Conservation (phyloP, 2,113 vertebrate genomes). For the Ailurus styani region DNA sequence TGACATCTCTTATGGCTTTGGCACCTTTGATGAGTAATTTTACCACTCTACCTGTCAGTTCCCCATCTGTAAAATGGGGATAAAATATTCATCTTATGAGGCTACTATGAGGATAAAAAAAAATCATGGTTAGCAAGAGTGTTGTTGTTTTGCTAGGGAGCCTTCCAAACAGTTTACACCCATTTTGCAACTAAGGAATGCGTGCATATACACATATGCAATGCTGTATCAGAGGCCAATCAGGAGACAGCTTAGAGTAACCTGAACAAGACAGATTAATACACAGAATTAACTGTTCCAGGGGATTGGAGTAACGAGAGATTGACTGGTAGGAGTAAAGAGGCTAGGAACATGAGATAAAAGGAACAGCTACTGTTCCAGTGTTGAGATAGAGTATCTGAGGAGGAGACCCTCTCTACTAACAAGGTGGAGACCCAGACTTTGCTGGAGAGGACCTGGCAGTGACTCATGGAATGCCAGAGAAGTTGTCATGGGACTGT, state of each 20-base stretch:
- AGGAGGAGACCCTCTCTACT: not conserved
- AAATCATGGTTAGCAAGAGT: not conserved
- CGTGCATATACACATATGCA: rapidly evolving
- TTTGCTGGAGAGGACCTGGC: not conserved
- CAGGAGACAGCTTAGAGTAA: not conserved
- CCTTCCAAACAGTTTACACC: not conserved
- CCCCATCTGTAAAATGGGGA: not conserved
- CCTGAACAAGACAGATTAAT: not conserved
- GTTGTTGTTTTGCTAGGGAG: not conserved
- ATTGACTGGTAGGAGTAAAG: not conserved
- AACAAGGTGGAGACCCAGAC: not conserved
- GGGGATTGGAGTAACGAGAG: not conserved
- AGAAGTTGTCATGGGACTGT: not conserved
- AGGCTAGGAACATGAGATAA: not conserved
- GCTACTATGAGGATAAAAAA: not conserved
- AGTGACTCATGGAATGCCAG: not conserved
- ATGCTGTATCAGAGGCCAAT: not conserved
- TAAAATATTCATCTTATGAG: not conserved
- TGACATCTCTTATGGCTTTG: not conserved
- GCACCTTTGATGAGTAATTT: not conserved
- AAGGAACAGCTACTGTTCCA: not conserved
- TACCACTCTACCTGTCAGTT: not conserved
- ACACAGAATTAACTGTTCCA: not conserved
- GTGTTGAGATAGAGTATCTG: not conserved
- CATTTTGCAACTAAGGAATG: not conserved